These are phyloP conservation scores for Galerucella calmariensis DNA, from an alignment of 2,888 invertebrate species.

Conservation along the genomic window DNA sequence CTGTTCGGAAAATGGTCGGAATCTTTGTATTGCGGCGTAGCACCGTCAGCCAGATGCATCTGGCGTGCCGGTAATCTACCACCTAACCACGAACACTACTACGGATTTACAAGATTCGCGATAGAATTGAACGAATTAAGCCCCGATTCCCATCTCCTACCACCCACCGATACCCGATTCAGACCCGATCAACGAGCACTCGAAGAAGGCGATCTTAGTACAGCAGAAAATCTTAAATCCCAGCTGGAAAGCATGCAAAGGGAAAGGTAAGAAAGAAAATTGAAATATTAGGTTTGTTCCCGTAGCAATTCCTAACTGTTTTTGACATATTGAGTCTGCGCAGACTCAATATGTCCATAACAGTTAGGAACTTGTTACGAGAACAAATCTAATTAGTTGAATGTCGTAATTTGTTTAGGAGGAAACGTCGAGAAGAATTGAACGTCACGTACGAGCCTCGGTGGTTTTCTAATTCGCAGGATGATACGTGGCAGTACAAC, in stretches of 20 bases:
- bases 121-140: constrained; percentile 85
- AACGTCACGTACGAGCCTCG: constrained; percentile 66
- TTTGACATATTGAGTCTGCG: no score
- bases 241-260: constrained; percentile 80
- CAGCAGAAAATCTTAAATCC: constrained; percentile 78
- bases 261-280: constrained; percentile 62
- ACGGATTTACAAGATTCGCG: constrained; percentile 87
- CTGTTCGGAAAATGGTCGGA: constrained; percentile 87
- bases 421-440: constrained; percentile 71
- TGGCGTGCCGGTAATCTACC: constrained; percentile 88
- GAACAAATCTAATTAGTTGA: no score
- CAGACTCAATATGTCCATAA: no score
- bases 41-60: constrained; percentile 77
- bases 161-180: constrained; percentile 79
- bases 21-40: constrained; percentile 79
- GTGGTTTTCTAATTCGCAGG: constrained; percentile 69
- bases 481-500: constrained; percentile 73
- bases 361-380: no score
- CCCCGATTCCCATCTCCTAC: constrained; percentile 72
- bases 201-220: constrained; percentile 80
- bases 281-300: neutral
- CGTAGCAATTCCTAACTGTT: no score
- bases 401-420: constrained; percentile 56
- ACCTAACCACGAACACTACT: constrained; percentile 81
- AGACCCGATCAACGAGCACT: constrained; percentile 82